These are phyloP conservation scores for Bufo bufo DNA, from an alignment of 2,113 vertebrate genomes.

Conservation along the genomic window DNA sequence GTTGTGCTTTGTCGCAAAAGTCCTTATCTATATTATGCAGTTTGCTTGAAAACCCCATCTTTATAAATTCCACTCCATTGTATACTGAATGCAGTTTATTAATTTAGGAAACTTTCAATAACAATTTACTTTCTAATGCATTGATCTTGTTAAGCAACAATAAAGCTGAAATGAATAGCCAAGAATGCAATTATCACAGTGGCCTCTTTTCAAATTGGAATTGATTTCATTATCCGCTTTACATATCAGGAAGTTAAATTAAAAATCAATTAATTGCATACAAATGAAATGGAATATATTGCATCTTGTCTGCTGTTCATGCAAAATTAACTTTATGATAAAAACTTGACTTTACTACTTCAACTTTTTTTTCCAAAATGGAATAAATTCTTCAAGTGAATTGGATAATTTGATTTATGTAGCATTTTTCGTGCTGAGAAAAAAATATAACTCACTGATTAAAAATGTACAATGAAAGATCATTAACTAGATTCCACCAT, in stretches of 20 bases:
- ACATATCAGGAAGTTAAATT: slow-evolving; percentile 58
- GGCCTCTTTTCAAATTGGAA: slow-evolving; percentile 52
- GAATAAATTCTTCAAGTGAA: background rate
- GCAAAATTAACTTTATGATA: slow-evolving; percentile 47
- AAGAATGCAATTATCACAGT: slow-evolving; percentile 52
- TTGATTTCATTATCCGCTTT: slow-evolving; percentile 55
- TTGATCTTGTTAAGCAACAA: slow-evolving; percentile 57
- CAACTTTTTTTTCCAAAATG: slow-evolving; percentile 30
- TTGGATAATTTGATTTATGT: slow-evolving; percentile 18
- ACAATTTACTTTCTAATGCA: slow-evolving; percentile 54
- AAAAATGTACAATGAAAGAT: slow-evolving; percentile 15
- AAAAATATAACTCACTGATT: slow-evolving; percentile 20
- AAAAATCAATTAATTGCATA: slow-evolving; percentile 59
- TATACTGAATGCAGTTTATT: slow-evolving; percentile 50
- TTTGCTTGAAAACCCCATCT: slow-evolving; percentile 17
- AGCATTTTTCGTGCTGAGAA: background rate
- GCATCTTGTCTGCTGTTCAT: slow-evolving; percentile 45
- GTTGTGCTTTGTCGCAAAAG: slow-evolving; percentile 29
- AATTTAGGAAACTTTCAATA: slow-evolving; percentile 58
- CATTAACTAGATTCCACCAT: slow-evolving; percentile 10
- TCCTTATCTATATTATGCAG: slow-evolving; percentile 39
- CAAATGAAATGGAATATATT: slow-evolving; percentile 55
- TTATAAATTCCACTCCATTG: slow-evolving; percentile 31
- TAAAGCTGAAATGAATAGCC: slow-evolving; percentile 55
- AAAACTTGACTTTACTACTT: slow-evolving; percentile 39